Conservation (phyloP, 1,140 invertebrate species). For the Grapholita molesta region DNA sequence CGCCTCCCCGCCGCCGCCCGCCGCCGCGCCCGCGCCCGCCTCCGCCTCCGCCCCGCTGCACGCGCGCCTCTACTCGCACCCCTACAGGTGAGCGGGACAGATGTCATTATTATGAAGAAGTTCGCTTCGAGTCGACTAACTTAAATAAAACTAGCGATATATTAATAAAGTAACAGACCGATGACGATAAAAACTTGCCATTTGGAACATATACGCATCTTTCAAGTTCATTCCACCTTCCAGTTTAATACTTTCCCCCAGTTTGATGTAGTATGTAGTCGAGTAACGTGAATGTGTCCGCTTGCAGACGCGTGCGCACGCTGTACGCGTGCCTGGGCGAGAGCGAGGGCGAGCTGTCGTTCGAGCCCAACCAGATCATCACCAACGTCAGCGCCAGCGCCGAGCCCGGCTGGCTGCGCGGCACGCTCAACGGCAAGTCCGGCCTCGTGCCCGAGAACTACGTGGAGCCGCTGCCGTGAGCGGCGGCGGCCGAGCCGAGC, state of each 20-base stretch:
- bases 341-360: constrained; percentile 97
- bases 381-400: constrained; percentile 94
- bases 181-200: too few species aligned
- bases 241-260: too few species aligned
- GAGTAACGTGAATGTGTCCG: too few species aligned
- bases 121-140: too few species aligned
- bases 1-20: constrained; percentile 39
- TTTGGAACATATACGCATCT: too few species aligned
- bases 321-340: constrained; percentile 97
- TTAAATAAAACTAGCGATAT: too few species aligned
- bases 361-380: constrained; percentile 99
- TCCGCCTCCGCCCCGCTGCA: constrained; percentile 4
- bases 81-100: background rate
- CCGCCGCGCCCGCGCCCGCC: constrained; percentile 12
- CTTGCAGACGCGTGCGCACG: constrained; percentile 88
- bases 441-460: constrained; percentile 98
- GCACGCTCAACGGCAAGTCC: constrained; percentile 94
- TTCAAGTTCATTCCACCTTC: too few species aligned
- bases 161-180: too few species aligned
- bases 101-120: too few species aligned
- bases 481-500: constrained; percentile 19
- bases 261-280: too few species aligned
- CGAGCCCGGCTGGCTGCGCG: constrained; percentile 98
- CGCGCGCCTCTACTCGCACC: background rate
- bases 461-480: constrained; percentile 90